Evolutionary conservation across 37 sponge, comb jelly and placozoan genomes (phyloP), one percentile per base, ranked within the genome.

Genomic region (Aphrocallistes beatrix): DNA sequence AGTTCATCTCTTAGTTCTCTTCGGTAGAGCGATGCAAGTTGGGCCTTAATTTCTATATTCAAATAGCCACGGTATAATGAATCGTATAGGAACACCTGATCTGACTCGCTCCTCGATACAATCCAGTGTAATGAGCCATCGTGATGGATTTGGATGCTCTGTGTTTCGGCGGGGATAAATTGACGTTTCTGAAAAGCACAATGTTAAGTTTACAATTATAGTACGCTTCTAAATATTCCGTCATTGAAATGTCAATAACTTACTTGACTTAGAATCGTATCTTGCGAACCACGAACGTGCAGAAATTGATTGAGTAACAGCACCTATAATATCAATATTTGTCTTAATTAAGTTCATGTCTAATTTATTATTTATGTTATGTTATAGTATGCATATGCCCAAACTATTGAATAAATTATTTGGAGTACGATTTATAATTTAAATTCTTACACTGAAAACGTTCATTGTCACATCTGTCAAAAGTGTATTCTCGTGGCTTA

Each of bases 91-190:
- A 25, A 28, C 75, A 60, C 75, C n/a, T 60, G 10, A n/a, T n/a
- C n/a, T 25, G 32, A 19, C 10, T 60, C 75, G n/a, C 25, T 21
- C 75, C 75, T 60, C n/a, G 75, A 60, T 60, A 60, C 75, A 60
- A 60, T 30, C 75, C 75, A 60, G n/a, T 60, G 17, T 19, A 42
- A 13, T 19, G 75, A 19, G 10, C 75, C 75, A 60, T 60, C 75
- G 75, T 60, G 75, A 30, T 32, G 75, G 75, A 60, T 60, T 60
- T 60, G 75, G 8, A 60, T 32, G 75, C 75, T 60, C n/a, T 60
- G 28, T 60, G 75, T 19, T 60, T 25, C 28, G 6, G 75, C 75
- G 10, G 75, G 75, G n/a, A 60, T 30, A 60, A 60, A 60, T 60
- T 32, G 75, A 25, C 3, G n/a, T 60, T 30, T 30, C 75, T 60